Base-by-base conservation (phyloP, 2,797 vertebrate species). In the Pseudochaenichthys georgianus region DNA sequence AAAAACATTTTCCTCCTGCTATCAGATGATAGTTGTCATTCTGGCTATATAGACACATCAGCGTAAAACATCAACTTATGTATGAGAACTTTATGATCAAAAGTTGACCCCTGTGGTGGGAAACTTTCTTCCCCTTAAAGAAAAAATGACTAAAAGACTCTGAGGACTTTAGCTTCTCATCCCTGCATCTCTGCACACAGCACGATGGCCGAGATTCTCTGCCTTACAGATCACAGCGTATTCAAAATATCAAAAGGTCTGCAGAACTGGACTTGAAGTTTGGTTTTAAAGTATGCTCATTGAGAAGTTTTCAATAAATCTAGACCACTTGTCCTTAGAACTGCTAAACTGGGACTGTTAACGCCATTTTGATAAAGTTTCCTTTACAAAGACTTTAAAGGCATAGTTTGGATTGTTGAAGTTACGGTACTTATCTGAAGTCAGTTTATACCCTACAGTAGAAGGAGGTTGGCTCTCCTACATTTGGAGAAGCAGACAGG, bases 1-100 rank as follows among this genome's bases (percentile, higher is more conserved):
- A 62, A 66, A 72, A 70, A 70, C 52, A 85, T 89, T 86, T 82
- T 80, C 75, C 75, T 42, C 79, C 75, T 67, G 62, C 52, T 73
- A 73, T 34, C 77, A 41, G 51, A 73, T 65, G 31, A 77, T 63
- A 58, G 69, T 34, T 74, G 55, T 61, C 10, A 71, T 66, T 77
- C 60, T 63, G 71, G 74, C 71, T 58, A 67, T 63, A 38, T 58
- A 66, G 81, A 77, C 62, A 45, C 80, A 63, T 15, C 59, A 63
- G 62, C 46, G 54, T 67, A 76, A 46, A 78, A 51, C 47, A 64
- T 31, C 48, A 13, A 31, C 55, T 58, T 57, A 64, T 28, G 17
- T 50, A 43, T 41, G 41, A 47, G 41, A 67, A 66, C 52, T 78
- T 34, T 52, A 54, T 77, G 60, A 77, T 80, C 78, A 77, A 50